Conservation (phyloP, 2,888 invertebrate genomes). For the Meliscaeva auricollis region DNA sequence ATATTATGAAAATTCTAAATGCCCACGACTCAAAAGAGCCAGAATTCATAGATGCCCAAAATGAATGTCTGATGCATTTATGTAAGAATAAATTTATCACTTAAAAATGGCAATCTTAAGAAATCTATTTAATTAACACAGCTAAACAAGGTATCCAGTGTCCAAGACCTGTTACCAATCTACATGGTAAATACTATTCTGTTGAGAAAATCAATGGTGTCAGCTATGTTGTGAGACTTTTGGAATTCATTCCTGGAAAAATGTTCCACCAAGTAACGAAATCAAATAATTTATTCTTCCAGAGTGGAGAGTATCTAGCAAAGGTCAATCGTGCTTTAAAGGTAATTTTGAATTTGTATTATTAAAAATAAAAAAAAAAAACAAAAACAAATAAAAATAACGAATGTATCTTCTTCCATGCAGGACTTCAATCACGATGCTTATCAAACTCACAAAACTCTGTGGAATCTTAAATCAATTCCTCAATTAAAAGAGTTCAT, state of each 20-base stretch:
- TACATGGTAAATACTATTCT: slow-evolving; percentile 87
- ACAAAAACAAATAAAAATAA: background rate
- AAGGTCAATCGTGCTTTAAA: slow-evolving; percentile 88
- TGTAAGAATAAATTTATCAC: slow-evolving; percentile 84
- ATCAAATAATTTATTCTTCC: slow-evolving; percentile 87
- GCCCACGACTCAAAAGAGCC: slow-evolving; percentile 90
- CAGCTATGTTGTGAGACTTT: slow-evolving; percentile 89
- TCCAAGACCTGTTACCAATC: slow-evolving; percentile 89
- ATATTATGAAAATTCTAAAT: slow-evolving; percentile 93
- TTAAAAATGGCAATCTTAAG: slow-evolving; percentile 13
- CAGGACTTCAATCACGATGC: slow-evolving; percentile 90
- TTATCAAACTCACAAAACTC: slow-evolving; percentile 87
- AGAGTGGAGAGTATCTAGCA: slow-evolving; percentile 90
- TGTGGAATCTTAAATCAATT: slow-evolving; percentile 91
- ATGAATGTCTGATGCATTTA: slow-evolving; percentile 89
- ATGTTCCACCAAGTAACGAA: slow-evolving; percentile 87
- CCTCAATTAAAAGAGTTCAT: slow-evolving; percentile 89
- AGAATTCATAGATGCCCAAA: slow-evolving; percentile 90
- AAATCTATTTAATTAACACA: slow-evolving; percentile 79
- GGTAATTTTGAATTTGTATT: slow-evolving; percentile 83
- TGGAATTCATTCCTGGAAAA: slow-evolving; percentile 91
- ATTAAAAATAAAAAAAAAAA: background rate
- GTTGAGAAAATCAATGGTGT: slow-evolving; percentile 84
- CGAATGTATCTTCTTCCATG: slow-evolving; percentile 69
- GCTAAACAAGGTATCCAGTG: slow-evolving; percentile 87